Evolutionary conservation across 2,888 invertebrate genomes (phyloP).

Genomic region (Belgica antarctica): DNA sequence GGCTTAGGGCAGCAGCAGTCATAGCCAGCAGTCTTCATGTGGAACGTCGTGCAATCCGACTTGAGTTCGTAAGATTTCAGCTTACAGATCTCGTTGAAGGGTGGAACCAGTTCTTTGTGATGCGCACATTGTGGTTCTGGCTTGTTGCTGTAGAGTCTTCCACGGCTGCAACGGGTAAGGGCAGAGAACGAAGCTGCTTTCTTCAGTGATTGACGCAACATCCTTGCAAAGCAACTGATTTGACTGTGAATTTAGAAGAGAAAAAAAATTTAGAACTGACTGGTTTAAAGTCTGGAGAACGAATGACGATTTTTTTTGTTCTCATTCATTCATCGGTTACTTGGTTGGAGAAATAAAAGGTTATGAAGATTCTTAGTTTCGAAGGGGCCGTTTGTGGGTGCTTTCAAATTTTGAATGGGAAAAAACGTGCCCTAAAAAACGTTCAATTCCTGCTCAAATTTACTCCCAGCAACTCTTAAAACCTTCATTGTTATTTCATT

Average conservation of each 20-base stretch:
- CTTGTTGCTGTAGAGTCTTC: background rate
- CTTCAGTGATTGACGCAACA: conserved; percentile 37
- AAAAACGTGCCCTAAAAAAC: no score
- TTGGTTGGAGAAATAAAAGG: no score
- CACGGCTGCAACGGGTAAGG: background rate
- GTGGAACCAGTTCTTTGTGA: conserved; percentile 36
- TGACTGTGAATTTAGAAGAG: no score
- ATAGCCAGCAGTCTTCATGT: conserved; percentile 23
- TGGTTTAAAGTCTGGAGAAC: background rate
- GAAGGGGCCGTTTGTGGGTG: no score
- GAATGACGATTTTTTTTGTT: no score
- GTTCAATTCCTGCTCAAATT: no score
- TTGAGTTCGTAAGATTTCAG: conserved; percentile 30
- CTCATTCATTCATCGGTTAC: no score
- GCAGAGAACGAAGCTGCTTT: background rate
- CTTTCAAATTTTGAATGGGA: no score
- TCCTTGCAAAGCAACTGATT: no score
- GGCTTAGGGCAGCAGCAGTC: background rate
- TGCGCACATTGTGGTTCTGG: conserved; percentile 22
- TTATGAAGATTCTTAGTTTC: no score
- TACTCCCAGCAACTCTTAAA: no score
- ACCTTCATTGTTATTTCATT: no score
- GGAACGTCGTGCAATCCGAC: conserved; percentile 36
- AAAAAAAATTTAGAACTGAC: conserved; percentile 3
- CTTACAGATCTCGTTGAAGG: conserved; percentile 25